Conservation (phyloP, 2,888 invertebrate genomes). For the Altica lythri region DNA sequence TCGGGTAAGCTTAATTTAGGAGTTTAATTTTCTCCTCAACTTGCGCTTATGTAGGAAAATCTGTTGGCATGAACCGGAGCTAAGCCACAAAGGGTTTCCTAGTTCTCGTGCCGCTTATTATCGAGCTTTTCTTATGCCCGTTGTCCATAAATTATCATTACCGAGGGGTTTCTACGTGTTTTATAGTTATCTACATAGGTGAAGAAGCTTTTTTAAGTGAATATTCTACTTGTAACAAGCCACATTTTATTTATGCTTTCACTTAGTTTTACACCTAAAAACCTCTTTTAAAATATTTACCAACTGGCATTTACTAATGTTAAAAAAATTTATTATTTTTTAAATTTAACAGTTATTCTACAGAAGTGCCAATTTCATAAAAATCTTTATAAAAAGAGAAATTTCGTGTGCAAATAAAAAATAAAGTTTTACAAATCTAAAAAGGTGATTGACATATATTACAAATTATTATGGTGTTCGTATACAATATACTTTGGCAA, state of each 20-base stretch:
- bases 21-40: neutral
- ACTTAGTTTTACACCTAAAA: neutral
- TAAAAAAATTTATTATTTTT: no score
- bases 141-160: slow-evolving; percentile 27
- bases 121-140: slow-evolving; percentile 18
- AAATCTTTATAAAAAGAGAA: no score
- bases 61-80: neutral
- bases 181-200: slow-evolving; percentile 15
- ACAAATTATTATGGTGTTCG: no score
- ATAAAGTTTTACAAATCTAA: no score
- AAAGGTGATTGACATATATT: no score
- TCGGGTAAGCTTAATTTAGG: no score
- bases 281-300: neutral
- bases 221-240: no score
- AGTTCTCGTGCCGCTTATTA: slow-evolving; percentile 19
- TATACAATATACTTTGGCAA: no score
- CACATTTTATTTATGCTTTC: slow-evolving; percentile 6
- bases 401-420: no score
- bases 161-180: slow-evolving; percentile 11
- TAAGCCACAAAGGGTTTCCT: slow-evolving; percentile 22
- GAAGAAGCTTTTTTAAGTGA: slow-evolving; percentile 19
- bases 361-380: no score
- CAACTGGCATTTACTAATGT: no score
- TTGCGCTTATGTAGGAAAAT: slow-evolving; percentile 3
- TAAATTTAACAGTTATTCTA: no score